These are phyloP conservation scores for Micrasema longulum DNA, from an alignment of 1,140 invertebrate genomes.

Conservation along the genomic window DNA sequence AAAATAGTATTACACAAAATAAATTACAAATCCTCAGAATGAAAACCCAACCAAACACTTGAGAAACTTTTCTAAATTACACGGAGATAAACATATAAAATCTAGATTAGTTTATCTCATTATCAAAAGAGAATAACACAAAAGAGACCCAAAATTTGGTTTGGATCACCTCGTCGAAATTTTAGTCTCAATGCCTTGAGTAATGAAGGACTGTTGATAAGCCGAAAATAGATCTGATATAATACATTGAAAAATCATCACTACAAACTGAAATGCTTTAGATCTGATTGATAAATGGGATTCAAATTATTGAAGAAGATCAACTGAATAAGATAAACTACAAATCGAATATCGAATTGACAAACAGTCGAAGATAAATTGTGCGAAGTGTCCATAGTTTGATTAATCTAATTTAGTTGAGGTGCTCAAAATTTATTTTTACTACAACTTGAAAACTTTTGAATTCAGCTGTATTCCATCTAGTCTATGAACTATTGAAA, in stretches of 20 bases:
- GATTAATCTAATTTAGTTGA: not conserved
- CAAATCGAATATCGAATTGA: too few relatives aligned
- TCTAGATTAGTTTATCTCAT: too few relatives aligned
- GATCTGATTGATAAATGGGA: not conserved
- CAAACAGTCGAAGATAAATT: not conserved
- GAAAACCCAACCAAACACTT: slow-evolving; percentile 34
- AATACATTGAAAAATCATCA: not conserved
- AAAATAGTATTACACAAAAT: slow-evolving; percentile 17
- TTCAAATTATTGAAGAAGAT: not conserved
- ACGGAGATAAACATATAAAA: too few relatives aligned
- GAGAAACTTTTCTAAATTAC: slow-evolving; percentile 17
- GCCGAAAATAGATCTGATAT: slow-evolving; percentile 9
- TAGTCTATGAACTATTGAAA: slow-evolving; percentile 18
- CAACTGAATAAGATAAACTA: not conserved
- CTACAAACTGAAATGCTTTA: not conserved
- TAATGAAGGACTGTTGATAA: too few relatives aligned
- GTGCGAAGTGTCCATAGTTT: not conserved
- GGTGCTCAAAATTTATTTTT: not conserved
- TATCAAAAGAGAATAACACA: too few relatives aligned
- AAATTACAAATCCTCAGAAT: slow-evolving; percentile 29
- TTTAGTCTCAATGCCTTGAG: too few relatives aligned
- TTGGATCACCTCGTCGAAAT: too few relatives aligned
- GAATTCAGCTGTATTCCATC: not conserved
- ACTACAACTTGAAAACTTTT: not conserved
- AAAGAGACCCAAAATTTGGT: too few relatives aligned